phyloP scores from a whole-genome alignment of 2,888 invertebrate genomes.

The Idaea straminata region DNA sequence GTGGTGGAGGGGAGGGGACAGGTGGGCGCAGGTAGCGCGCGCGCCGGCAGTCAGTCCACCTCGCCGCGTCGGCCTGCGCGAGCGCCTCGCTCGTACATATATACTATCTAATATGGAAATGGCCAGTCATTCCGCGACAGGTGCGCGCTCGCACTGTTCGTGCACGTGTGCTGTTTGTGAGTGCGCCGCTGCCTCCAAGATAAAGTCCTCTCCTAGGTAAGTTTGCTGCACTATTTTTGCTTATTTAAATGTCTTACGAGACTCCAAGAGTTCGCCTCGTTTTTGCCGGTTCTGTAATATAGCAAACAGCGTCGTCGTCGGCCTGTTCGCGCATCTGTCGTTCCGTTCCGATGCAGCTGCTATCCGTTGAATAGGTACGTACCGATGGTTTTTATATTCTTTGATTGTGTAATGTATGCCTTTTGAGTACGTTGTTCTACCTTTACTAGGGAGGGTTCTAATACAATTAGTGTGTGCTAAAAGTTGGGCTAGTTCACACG shows the following conservation, averaged over 20 bases:
- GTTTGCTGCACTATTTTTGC: conserved; percentile 45
- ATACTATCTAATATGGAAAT: conserved; percentile 68
- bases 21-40: conserved; percentile 76
- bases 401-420: conserved; percentile 49
- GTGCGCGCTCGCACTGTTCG: conserved; percentile 74
- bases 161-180: conserved; percentile 79
- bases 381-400: conserved; percentile 54
- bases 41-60: conserved; percentile 69
- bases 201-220: conserved; percentile 53
- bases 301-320: conserved; percentile 43
- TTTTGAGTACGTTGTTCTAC: conserved; percentile 40
- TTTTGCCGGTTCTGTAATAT: conserved; percentile 58
- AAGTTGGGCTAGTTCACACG: conserved; percentile 57
- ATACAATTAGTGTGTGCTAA: conserved; percentile 46
- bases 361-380: conserved; percentile 63
- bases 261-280: conserved; percentile 44
- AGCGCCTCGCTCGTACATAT: conserved; percentile 62
- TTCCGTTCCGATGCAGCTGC: conserved; percentile 71
- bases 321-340: conserved; percentile 70
- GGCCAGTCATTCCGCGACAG: conserved; percentile 77
- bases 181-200: conserved; percentile 66
- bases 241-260: conserved; percentile 38
- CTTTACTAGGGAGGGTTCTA: conserved; percentile 44
- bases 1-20: conserved; percentile 74
- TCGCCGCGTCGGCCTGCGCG: conserved; percentile 70